Conservation (phyloP, 2,113 vertebrate genomes). For the Gymnarchus niloticus region DNA sequence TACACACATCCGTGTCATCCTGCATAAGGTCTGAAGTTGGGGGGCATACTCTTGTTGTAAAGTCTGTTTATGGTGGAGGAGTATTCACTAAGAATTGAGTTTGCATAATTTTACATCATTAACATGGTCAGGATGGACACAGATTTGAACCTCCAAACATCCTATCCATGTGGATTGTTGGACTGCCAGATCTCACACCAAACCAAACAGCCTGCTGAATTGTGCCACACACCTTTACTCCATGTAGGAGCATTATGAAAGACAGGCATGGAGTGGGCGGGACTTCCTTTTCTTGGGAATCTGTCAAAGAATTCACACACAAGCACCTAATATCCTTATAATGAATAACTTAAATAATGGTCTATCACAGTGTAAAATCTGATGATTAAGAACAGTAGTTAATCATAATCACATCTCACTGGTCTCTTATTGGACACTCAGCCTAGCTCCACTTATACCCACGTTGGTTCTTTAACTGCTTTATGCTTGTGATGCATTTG, state of each 20-base stretch:
- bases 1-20: too few species aligned
- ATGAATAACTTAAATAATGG: too few species aligned
- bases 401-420: too few species aligned
- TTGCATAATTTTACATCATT: background rate
- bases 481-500: too few species aligned
- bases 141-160: background rate
- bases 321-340: too few species aligned
- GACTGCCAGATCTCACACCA: background rate
- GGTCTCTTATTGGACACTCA: too few species aligned
- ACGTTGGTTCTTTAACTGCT: too few species aligned
- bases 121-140: background rate
- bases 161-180: background rate
- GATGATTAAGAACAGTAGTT: too few species aligned
- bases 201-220: background rate
- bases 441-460: too few species aligned
- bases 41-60: background rate
- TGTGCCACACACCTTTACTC: background rate
- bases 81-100: too few species aligned
- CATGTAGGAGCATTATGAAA: background rate
- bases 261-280: slow-evolving; percentile 6
- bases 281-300: background rate
- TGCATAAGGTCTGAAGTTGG: background rate
- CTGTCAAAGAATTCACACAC: too few species aligned
- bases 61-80: background rate
- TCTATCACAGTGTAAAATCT: too few species aligned